These are phyloP conservation scores for Centropus bengalensis DNA, from an alignment of 2,113 vertebrate species.

Conservation along the genomic window DNA sequence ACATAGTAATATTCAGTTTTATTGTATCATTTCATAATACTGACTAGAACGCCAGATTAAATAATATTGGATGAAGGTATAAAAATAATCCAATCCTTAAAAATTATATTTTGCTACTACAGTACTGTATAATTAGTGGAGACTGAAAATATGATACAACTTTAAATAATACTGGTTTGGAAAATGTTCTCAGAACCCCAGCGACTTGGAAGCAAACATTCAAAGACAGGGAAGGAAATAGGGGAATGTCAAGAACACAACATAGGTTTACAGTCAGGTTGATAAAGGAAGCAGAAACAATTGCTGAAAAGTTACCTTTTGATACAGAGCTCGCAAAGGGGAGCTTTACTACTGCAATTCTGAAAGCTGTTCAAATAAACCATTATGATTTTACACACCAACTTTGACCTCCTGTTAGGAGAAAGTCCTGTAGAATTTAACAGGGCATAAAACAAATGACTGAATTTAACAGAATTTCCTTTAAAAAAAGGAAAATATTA, in stretches of 20 bases:
- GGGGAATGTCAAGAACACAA: constrained; percentile 38
- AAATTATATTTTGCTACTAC: constrained; percentile 80
- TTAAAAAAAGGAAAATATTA: neutral
- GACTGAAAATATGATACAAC: constrained; percentile 76
- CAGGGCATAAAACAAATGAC: neutral
- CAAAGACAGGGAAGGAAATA: constrained; percentile 52
- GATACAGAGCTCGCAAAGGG: neutral
- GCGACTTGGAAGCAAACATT: constrained; percentile 50
- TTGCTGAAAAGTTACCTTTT: neutral
- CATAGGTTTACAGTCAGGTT: constrained; percentile 39
- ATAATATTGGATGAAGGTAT: constrained; percentile 74
- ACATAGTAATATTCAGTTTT: constrained; percentile 71
- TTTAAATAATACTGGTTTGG: constrained; percentile 80
- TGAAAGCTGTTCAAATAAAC: constrained; percentile 15
- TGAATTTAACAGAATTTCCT: neutral
- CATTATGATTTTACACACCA: neutral
- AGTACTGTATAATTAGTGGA: constrained; percentile 81
- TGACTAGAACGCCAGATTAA: constrained; percentile 86
- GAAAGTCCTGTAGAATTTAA: constrained; percentile 9
- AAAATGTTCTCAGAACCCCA: constrained; percentile 57
- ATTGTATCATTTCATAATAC: constrained; percentile 76
- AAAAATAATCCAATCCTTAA: constrained; percentile 84
- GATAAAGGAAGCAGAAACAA: constrained; percentile 45
- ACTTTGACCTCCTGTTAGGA: neutral
- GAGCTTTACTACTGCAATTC: neutral